phyloP scores from a whole-genome alignment of 1,140 invertebrate species.

The Agraylea sexmaculata region DNA sequence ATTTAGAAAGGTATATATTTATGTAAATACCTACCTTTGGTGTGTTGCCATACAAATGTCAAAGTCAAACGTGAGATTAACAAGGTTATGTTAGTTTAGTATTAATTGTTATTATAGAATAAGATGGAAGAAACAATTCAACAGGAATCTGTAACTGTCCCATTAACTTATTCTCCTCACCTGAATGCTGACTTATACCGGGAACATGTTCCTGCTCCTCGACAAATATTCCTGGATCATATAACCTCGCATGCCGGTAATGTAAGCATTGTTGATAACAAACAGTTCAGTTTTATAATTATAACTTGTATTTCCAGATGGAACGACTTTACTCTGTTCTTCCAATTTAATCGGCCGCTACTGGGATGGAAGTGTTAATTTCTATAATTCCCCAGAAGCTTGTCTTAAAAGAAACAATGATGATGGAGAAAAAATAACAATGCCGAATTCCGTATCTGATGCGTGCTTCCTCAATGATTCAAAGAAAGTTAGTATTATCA shows the following conservation, averaged over 20 bases:
- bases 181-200: constrained; percentile 18
- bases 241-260: no score
- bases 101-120: no score
- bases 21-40: no score
- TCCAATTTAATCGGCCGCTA: constrained; percentile 34
- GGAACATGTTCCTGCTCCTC: no score
- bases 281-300: background rate
- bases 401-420: constrained; percentile 21
- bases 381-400: constrained; percentile 23
- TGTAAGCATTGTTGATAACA: background rate
- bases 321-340: constrained; percentile 29
- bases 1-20: no score
- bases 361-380: constrained; percentile 32
- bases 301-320: constrained; percentile 26
- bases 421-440: constrained; percentile 22
- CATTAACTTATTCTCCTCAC: no score
- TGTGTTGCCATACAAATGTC: no score
- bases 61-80: no score
- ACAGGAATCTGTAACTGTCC: no score
- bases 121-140: no score
- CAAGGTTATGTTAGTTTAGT: no score
- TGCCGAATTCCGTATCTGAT: constrained; percentile 30
- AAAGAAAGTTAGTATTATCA: constrained; percentile 25
- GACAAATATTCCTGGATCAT: no score
- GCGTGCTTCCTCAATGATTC: constrained; percentile 32